phyloP scores from a whole-genome alignment of 64 coral and sea anemone species.

The Stichodactyla mertensii region DNA sequence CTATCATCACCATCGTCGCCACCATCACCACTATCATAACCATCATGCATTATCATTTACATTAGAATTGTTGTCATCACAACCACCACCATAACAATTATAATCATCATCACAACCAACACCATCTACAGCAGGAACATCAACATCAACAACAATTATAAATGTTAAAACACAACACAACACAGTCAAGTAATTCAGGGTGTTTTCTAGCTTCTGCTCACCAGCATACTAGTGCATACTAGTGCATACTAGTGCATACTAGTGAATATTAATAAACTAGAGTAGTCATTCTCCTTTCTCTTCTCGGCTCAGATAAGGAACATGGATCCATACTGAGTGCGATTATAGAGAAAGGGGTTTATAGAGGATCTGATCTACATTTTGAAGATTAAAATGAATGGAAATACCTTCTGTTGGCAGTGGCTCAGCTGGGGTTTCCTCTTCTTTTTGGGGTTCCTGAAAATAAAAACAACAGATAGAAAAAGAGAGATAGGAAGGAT shows the following conservation, averaged over 20 bases:
- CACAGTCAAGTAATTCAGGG: too few species aligned
- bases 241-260: background rate
- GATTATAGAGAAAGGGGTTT: conserved; percentile 32
- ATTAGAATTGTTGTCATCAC: too few species aligned
- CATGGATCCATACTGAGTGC: conserved; percentile 32
- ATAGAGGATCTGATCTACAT: too few species aligned
- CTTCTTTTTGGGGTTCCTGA: background rate
- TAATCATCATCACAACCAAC: too few species aligned
- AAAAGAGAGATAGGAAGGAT: too few species aligned
- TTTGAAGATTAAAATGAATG: background rate
- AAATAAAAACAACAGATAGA: background rate
- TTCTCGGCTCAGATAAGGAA: conserved; percentile 31
- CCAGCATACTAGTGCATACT: background rate
- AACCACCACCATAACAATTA: too few species aligned
- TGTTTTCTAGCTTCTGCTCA: background rate
- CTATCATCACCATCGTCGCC: too few species aligned
- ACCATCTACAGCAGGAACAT: too few species aligned
- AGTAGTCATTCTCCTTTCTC: conserved; percentile 29
- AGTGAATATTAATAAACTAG: background rate
- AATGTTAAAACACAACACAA: too few species aligned
- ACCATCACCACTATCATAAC: too few species aligned
- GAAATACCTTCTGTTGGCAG: conserved; percentile 23
- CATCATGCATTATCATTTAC: too few species aligned
- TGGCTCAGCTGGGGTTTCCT: conserved; percentile 9
- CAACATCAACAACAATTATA: too few species aligned